Evolutionary conservation across 1,140 invertebrate genomes (phyloP).

Genomic region (Nixonia krombeini): DNA sequence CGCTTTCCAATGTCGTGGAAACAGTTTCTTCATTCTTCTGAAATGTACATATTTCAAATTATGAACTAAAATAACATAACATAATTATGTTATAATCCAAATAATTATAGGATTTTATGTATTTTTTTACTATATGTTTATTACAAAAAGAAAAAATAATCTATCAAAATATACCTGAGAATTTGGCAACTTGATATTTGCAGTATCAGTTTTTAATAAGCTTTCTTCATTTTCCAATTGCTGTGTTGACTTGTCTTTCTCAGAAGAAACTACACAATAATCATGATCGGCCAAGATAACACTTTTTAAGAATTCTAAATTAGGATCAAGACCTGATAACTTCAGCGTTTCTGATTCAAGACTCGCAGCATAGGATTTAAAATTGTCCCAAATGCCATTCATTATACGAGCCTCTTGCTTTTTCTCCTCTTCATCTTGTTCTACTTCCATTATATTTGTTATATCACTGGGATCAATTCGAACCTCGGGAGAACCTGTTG

Average conservation of each 20-base stretch:
- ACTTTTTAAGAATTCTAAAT: constrained; percentile 56
- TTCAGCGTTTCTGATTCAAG: constrained; percentile 67
- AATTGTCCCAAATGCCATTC: constrained; percentile 87
- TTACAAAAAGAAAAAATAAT: too few species aligned
- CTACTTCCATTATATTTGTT: constrained; percentile 54
- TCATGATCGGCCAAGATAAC: constrained; percentile 71
- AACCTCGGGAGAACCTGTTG: neutral
- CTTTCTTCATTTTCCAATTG: constrained; percentile 56
- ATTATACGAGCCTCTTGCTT: constrained; percentile 68
- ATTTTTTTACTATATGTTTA: too few species aligned
- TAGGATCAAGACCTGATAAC: constrained; percentile 19
- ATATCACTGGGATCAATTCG: constrained; percentile 20
- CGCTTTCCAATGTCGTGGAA: neutral
- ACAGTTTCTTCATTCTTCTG: constrained; percentile 17
- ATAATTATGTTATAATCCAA: too few species aligned
- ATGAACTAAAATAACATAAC: too few species aligned
- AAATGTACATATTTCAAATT: too few species aligned
- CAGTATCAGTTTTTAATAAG: constrained; percentile 38
- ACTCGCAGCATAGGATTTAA: constrained; percentile 78
- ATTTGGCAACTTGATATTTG: constrained; percentile 10
- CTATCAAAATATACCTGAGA: constrained; percentile 12
- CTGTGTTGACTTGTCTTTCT: constrained; percentile 35
- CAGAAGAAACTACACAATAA: constrained; percentile 68
- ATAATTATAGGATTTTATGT: too few species aligned
- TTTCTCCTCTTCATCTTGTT: constrained; percentile 69